phyloP scores from a whole-genome alignment of 2,797 vertebrate genomes.

The Gymnodraco acuticeps region DNA sequence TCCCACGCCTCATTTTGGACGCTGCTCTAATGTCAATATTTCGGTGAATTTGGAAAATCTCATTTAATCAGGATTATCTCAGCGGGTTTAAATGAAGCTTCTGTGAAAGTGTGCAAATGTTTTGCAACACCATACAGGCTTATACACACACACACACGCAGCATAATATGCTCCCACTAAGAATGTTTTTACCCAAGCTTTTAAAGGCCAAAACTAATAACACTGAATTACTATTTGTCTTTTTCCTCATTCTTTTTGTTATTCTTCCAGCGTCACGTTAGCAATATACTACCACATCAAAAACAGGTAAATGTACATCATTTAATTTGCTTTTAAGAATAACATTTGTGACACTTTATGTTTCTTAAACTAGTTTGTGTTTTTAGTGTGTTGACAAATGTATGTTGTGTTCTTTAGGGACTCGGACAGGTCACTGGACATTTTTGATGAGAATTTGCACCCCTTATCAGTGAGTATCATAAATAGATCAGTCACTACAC shows the following conservation, averaged over 20 bases:
- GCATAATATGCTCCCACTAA: neutral
- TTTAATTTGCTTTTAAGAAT: neutral
- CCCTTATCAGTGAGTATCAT: slow-evolving; percentile 91
- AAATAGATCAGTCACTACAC: neutral
- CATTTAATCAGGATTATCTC: slow-evolving; percentile 47
- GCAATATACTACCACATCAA: slow-evolving; percentile 95
- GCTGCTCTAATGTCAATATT: slow-evolving; percentile 23
- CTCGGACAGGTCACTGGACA: slow-evolving; percentile 94
- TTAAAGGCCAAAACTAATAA: neutral
- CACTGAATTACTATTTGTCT: neutral
- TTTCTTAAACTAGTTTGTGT: neutral
- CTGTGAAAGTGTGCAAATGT: slow-evolving; percentile 3
- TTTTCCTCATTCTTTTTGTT: slow-evolving; percentile 25
- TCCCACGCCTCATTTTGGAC: slow-evolving; percentile 28
- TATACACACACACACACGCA: neutral
- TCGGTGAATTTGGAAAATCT: slow-evolving; percentile 17
- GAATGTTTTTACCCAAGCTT: neutral
- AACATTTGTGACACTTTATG: accelerated
- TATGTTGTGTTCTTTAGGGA: slow-evolving; percentile 85
- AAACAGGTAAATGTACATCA: slow-evolving; percentile 64
- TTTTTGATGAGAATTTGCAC: slow-evolving; percentile 99
- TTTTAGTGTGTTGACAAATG: slow-evolving; percentile 3
- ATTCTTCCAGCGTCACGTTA: slow-evolving; percentile 93
- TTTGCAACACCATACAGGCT: neutral
- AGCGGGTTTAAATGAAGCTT: slow-evolving; percentile 1